Base-by-base conservation (phyloP, 2,888 invertebrate species). In the Morpho helenor region DNA sequence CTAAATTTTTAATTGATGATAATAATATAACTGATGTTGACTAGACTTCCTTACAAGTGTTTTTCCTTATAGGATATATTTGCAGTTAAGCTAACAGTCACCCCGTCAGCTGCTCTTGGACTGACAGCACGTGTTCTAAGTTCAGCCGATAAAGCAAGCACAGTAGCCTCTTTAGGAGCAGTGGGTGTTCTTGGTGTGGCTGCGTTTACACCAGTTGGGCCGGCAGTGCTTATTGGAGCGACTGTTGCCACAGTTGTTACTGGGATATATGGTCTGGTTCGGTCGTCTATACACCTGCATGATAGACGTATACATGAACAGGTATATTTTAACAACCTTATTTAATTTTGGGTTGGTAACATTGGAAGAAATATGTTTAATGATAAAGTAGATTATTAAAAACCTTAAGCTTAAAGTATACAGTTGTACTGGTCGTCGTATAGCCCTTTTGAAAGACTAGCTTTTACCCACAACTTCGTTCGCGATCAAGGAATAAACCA, bases 121-220 rank as follows among this genome's bases (percentile, higher is more conserved):
- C 53, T 87, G 3, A 85, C 80, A 48, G 79, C 88, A 0, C 69
- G 81, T 40, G 87, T 89, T 1, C 69, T 90, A 0, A 84, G 85
- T 62, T 79, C 87, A 0, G 87, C 75, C 0, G 90, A 90, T 63
- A 85, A 84, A 0, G 87, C 78, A 0, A 89, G 76, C 52, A 88
- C 88, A 0, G 74, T 88, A 2, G 87, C 84, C 0, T 86, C 89
- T 0, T 60, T 89, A 0, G 87, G 77, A 0, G 91, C 92, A 2
- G 82, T 91, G 0, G 92, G 91, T 1, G 87, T 92, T n/a, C 71
- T 91, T 7, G 84, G 91, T 0, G 90, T 86, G 1, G 90, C 92
- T 0, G 83, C 82, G 0, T 86, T 92, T 65, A 90, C 91, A 1
- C 88, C 92, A 0, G 80, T 92, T 0, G 91, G 87, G 7, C 88